Conservation (phyloP, 2,888 invertebrate species). For the Epinotia bilunana region DNA sequence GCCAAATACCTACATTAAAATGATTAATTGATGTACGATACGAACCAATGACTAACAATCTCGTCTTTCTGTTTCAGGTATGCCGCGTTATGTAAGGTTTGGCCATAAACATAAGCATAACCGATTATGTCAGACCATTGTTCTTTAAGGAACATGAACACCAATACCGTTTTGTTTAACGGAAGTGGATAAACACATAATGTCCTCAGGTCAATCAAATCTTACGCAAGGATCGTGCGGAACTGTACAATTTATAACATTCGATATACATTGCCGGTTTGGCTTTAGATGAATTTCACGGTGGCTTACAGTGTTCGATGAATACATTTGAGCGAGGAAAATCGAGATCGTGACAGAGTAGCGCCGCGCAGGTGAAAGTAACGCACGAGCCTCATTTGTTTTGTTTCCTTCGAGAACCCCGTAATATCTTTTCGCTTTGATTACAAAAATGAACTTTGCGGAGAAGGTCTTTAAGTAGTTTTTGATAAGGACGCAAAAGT, state of each 20-base stretch:
- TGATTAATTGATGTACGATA: constrained; percentile 7
- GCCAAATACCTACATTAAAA: constrained; percentile 1
- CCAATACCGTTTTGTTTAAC: constrained; percentile 10
- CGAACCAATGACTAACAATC: constrained; percentile 8
- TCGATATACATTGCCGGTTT: constrained; percentile 29
- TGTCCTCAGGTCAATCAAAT: constrained; percentile 30
- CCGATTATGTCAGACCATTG: constrained; percentile 32
- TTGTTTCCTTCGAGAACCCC: constrained; percentile 8
- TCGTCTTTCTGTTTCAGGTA: constrained; percentile 39
- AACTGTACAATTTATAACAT: constrained; percentile 12
- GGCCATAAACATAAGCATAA: not conserved
- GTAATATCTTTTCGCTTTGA: not conserved
- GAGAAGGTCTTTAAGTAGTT: not conserved
- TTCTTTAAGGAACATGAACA: constrained; percentile 10
- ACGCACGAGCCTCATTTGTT: constrained; percentile 31
- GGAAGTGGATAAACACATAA: constrained; percentile 32
- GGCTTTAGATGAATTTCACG: constrained; percentile 24
- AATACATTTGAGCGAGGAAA: constrained; percentile 1
- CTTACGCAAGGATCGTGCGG: constrained; percentile 29
- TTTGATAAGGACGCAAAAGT: not conserved
- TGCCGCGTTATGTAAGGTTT: constrained; percentile 17
- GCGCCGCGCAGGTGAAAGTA: constrained; percentile 37
- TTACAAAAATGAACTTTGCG: constrained; percentile 2
- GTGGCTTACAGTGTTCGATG: constrained; percentile 16
- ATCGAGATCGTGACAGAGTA: constrained; percentile 16